Evolutionary conservation across 2,113 vertebrate species (phyloP), one percentile per base, ranked within the genome.

Genomic region (Circaetus cinerascens): DNA sequence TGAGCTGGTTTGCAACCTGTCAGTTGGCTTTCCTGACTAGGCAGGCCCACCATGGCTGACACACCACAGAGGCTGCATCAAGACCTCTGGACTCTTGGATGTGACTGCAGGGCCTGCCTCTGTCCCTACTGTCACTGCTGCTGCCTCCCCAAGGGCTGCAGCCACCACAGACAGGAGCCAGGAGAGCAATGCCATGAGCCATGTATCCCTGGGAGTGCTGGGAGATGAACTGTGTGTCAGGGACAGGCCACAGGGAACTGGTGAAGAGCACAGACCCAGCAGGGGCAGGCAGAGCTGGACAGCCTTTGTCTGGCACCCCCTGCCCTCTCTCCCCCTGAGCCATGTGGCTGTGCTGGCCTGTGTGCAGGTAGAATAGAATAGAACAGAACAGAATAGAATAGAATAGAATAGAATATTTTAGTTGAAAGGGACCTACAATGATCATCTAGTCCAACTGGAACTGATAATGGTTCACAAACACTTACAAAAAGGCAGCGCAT

Each of bases 71-170:
- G 50, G 40, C 69, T 74, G 50, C 41, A 29, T 57, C 29, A 18
- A 56, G 60, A 56, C 22, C 41, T 22, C 50, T 56, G 41, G 48
- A 17, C 0, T 1, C 40, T 74, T 3, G 1, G 48, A 32, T 0
- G 4, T 56, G 59, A 48, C 14, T 18, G 41, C 50, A 46, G 29
- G 26, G 60, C 9, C 34, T 74, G 71, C 29, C 15, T 41, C 30
- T 0, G 1, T 36, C 46, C 57, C 69, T 38, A 23, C 67, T 72
- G 36, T 22, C 25, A 22, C 36, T 1, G 3, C 9, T 4, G 8
- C 36, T 41, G 29, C 32, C 32, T 43, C 57, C 57, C 19, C 32
- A 5, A 30, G 81, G 32, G 48, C 81, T 45, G 38, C 67, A 80
- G 25, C 62, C 50, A 53, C 46, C 59, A 51, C 36, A 34, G 23